Evolutionary conservation across 2,113 vertebrate genomes (phyloP).

Genomic region (Heteronetta atricapilla): DNA sequence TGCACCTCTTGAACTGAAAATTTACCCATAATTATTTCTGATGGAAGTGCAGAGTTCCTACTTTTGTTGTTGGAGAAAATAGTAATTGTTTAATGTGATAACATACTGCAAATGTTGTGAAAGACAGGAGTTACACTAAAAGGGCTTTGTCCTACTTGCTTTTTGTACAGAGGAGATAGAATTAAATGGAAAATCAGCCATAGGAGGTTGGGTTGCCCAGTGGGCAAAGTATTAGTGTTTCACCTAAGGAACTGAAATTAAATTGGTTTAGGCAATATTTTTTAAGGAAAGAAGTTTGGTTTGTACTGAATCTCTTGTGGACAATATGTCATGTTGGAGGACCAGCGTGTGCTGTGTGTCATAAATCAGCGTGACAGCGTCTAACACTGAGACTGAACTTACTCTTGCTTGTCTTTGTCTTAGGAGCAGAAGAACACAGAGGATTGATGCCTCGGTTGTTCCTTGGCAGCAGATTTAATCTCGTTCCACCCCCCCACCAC

Average conservation of each 20-base stretch:
- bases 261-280: slow-evolving; percentile 16
- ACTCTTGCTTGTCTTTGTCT: slow-evolving; percentile 54
- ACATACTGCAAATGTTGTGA: not conserved
- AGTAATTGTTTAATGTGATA: not conserved
- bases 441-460: slow-evolving; percentile 42
- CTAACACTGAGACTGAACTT: slow-evolving; percentile 53
- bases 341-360: not conserved
- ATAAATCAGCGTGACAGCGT: slow-evolving; percentile 38
- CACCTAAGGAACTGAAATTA: slow-evolving; percentile 26
- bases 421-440: slow-evolving; percentile 20
- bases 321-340: slow-evolving; percentile 26
- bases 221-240: slow-evolving; percentile 14
- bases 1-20: not conserved
- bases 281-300: slow-evolving; percentile 8
- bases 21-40: not conserved
- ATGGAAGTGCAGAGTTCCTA: not conserved
- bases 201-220: not conserved
- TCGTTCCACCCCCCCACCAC: not conserved
- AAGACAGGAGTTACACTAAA: not conserved
- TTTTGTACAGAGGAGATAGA: not conserved
- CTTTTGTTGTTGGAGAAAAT: not conserved
- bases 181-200: not conserved
- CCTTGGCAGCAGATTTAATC: slow-evolving; percentile 35
- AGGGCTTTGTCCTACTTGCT: not conserved
- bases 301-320: not conserved